Evolutionary conservation across 2,113 vertebrate genomes (phyloP).

Genomic region (rat (Rattus norvegicus)): GRCr8 NC_086026.1:60124001-60124500

Average conservation of each 20-base stretch:
- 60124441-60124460: background rate
- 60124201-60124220: background rate
- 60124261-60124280: too few relatives aligned
- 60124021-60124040: background rate
- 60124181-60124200: background rate
- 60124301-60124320: background rate
- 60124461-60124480: background rate
- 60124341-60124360: background rate
- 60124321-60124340: background rate
- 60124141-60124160: background rate
- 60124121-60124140: background rate
- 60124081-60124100: background rate
- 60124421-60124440: background rate
- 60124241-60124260: too few relatives aligned
- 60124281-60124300: too few relatives aligned
- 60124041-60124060: background rate
- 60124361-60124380: background rate
- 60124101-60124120: background rate
- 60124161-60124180: background rate
- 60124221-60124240: too few relatives aligned
- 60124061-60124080: background rate
- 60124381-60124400: background rate
- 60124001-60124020: background rate
- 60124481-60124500: background rate
- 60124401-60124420: background rate